Evolutionary conservation across 2,888 invertebrate species (phyloP), one percentile per base, ranked within the genome.

Genomic region (Leptopilina drosophilae): DNA sequence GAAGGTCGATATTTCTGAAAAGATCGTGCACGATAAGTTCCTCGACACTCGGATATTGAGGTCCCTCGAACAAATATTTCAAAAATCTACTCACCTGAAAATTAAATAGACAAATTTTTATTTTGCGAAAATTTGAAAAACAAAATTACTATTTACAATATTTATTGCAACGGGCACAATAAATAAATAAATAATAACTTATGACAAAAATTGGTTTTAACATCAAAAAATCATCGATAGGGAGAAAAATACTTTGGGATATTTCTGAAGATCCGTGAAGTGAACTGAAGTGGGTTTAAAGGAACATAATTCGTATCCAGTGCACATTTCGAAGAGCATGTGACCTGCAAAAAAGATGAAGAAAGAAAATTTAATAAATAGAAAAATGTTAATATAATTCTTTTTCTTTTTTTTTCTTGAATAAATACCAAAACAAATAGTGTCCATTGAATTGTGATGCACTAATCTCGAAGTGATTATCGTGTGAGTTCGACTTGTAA

Each of bases 291-390:
- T 94, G 76, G 96, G 96, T 88, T 94, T 94, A 77, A 97, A 94
- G 64, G 95, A 93, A 85, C 95, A 95, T 83, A 97, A 92, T 88
- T 97, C 96, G 85, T 95, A 95, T 62, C 97, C 98, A 20, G 97
- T 95, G 87, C 97, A 95, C 98, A 98, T 98, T 93, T 98, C 98
- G 91, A 96, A 98, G 79, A 98, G 93, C 88, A 98, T 94, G 91
- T 96, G 96, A 49, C 94, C 94, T 94, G 86, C 26, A 88, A 89
- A 79, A 78, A 75, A 66, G 26, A 69, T 49, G 26, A 75, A 76
- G 42, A 64, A 76, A 26, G 12, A n/a, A 26, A 49, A 49, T 2
- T 9, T 9, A 1, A 1, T 20, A 20, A 20, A 20, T 20, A 49
- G 1, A 49, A 49, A 49, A 49, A 11, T 49, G 33, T 33, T 33